phyloP scores from a whole-genome alignment of 1,140 invertebrate species.

The Gerris buenoi region DNA sequence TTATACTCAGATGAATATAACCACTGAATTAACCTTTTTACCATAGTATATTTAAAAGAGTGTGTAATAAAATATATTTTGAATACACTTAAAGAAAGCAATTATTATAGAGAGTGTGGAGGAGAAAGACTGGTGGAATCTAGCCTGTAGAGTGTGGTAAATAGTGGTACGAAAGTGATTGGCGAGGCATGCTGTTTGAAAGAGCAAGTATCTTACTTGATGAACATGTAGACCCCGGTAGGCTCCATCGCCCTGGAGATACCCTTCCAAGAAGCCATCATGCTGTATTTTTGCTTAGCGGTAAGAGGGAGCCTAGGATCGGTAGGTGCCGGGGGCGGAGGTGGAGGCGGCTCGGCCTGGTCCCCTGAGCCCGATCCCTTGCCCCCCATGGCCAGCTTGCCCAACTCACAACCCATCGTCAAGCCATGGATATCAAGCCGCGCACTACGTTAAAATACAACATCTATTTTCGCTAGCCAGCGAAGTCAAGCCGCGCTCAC shows the following conservation, averaged over 20 bases:
- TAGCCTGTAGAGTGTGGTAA: too few relatives aligned
- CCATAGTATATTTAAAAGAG: too few relatives aligned
- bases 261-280: conserved; percentile 78
- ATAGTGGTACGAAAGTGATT: too few relatives aligned
- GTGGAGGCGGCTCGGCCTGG: conserved; percentile 22
- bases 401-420: conserved; percentile 59
- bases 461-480: too few relatives aligned
- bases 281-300: conserved; percentile 69
- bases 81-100: too few relatives aligned
- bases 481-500: too few relatives aligned
- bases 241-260: conserved; percentile 72
- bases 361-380: conserved; percentile 23
- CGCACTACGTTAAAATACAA: not conserved
- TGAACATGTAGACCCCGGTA: conserved; percentile 77
- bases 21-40: too few relatives aligned
- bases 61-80: too few relatives aligned
- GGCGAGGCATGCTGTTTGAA: too few relatives aligned
- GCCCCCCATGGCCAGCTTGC: conserved; percentile 45
- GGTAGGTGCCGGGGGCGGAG: conserved; percentile 41
- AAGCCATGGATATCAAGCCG: not conserved
- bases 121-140: too few relatives aligned
- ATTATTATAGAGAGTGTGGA: too few relatives aligned
- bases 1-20: too few relatives aligned
- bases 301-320: conserved; percentile 68
- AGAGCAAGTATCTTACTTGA: conserved; percentile 67